A percentile compares a stretch with the other conserved stretches of the same genome.
These are phyloP conservation scores for Micoletzkya japonica DNA, from an alignment of 2,888 invertebrate species.

Conservation along the genomic window DNA sequence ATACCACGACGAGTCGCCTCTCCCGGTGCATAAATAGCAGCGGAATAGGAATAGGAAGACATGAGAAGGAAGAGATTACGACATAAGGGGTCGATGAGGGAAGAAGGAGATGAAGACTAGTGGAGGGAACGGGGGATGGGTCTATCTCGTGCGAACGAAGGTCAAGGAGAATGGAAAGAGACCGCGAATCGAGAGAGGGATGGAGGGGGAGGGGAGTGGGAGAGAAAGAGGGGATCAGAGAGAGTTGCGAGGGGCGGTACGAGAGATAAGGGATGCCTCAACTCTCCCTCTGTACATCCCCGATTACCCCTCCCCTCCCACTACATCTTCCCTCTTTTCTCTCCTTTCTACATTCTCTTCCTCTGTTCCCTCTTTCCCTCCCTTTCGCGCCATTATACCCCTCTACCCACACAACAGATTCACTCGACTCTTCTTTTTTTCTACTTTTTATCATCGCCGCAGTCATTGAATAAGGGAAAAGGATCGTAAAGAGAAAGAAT, in stretches of 20 bases:
- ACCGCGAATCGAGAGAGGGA: neutral
- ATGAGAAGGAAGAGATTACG: neutral
- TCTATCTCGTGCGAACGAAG: conserved; percentile 4
- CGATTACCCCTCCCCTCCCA: neutral
- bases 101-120: neutral
- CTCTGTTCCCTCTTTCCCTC: neutral
- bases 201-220: neutral
- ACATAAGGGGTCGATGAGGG: conserved; percentile 3
- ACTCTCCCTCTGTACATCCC: neutral
- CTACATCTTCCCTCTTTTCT: neutral
- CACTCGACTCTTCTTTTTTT: neutral
- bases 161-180: conserved; percentile 17
- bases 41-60: conserved; percentile 43
- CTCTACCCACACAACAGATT: neutral
- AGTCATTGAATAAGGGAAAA: too few relatives aligned
- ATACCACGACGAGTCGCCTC: conserved; percentile 28
- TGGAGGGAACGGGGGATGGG: neutral
- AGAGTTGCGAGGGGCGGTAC: neutral
- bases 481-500: neutral
- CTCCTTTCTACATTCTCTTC: neutral
- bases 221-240: neutral
- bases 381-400: neutral
- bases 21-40: conserved; percentile 48
- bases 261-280: neutral
- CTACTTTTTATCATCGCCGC: too few relatives aligned